These are phyloP conservation scores for Cercopithecus hamlyni DNA, from an alignment of 2,797 vertebrate genomes.

Conservation along the genomic window DNA sequence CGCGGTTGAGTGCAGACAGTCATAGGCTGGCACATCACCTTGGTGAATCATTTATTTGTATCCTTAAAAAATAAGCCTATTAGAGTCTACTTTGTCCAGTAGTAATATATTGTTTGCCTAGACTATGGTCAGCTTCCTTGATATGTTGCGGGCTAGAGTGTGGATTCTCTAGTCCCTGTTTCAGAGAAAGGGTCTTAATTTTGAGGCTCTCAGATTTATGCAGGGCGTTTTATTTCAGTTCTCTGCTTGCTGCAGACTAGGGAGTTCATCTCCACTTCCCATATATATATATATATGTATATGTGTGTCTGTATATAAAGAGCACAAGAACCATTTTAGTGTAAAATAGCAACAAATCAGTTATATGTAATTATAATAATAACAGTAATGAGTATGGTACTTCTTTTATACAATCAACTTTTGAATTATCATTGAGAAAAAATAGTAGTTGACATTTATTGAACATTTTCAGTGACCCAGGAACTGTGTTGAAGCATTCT, in stretches of 20 bases:
- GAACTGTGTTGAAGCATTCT: neutral
- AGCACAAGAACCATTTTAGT: neutral
- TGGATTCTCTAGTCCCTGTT: neutral
- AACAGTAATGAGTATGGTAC: neutral
- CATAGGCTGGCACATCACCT: neutral
- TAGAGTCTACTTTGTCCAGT: neutral
- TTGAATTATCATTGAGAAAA: slow-evolving; percentile 10
- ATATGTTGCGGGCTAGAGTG: neutral
- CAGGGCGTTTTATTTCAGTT: neutral
- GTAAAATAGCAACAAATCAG: neutral
- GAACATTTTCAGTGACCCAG: neutral
- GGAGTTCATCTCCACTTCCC: neutral
- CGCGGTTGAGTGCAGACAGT: neutral
- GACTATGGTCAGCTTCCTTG: neutral
- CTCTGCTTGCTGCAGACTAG: neutral
- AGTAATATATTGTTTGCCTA: neutral
- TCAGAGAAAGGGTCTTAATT: neutral
- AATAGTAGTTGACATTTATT: neutral
- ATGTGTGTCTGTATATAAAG: neutral
- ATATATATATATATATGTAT: neutral
- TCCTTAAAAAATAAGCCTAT: neutral
- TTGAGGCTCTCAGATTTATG: neutral
- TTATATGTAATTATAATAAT: too few species aligned
- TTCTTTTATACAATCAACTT: neutral
- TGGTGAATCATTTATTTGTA: neutral